Percentiles rank a stretch among this genome's conserved stretches.
phyloP scores from a whole-genome alignment of 2,113 vertebrate genomes.

The Grus americana region DNA sequence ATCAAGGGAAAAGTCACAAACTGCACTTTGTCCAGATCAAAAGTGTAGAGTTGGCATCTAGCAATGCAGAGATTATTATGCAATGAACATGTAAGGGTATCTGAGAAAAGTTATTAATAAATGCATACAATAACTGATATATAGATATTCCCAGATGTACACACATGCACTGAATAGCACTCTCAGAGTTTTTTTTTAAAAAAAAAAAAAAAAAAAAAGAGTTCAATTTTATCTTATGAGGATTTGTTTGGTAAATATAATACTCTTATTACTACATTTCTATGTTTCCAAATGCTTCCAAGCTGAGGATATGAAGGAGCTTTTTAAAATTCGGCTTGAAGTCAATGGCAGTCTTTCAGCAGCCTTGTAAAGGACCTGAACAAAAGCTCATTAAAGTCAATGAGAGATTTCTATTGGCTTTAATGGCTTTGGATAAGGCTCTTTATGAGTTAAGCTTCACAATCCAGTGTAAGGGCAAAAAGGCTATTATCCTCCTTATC shows the following conservation, averaged over 20 bases:
- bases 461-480: background rate
- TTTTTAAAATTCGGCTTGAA: conserved; percentile 2
- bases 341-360: background rate
- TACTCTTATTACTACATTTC: background rate
- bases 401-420: conserved; percentile 3
- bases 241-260: background rate
- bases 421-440: background rate
- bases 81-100: background rate
- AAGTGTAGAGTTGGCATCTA: background rate
- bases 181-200: background rate
- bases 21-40: background rate
- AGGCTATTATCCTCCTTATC: background rate
- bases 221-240: background rate
- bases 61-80: background rate
- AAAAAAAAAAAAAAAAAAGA: background rate
- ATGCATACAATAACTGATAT: background rate
- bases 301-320: background rate
- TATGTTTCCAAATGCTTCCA: background rate
- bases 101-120: background rate
- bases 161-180: background rate
- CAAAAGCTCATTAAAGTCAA: conserved; percentile 35
- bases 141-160: background rate
- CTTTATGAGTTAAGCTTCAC: background rate
- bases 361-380: background rate
- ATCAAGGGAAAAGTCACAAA: background rate